Base-by-base conservation (phyloP, 1,140 invertebrate genomes). In the Fopius arisanus region DNA sequence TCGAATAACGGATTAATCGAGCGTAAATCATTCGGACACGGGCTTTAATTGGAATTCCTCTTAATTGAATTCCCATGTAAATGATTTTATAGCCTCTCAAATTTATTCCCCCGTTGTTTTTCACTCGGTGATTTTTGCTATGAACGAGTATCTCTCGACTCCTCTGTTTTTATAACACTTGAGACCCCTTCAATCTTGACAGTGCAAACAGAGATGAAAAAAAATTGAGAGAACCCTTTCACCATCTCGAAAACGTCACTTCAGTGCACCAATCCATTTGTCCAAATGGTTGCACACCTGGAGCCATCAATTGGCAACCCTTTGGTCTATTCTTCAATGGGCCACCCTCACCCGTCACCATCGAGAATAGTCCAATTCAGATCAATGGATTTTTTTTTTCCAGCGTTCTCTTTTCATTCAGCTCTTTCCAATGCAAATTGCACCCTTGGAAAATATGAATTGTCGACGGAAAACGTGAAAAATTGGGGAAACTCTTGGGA, bases 261-360 rank as follows among this genome's bases (percentile, higher is more conserved):
- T 62, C 65, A 67, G 21, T 28, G 51, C 54, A 72, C 70, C 54
- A 76, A 28, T 76, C 70, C 67, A 72, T 72, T 72, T 75, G 74
- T 72, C 70, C 43, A 21, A 33, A 26, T n/a, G 43, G 28, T 71
- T n/a, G 66, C 29, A 73, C 75, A 76, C 75, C 70, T 76, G 75
- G 75, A 21, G 33, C 43, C 48, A 40, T 26, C 62, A 54, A 70
- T 70, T 72, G 70, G 59, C 59, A 72, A 72, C 70, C 70, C 70
- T 65, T 72, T 72, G 33, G 62, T 63, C 59, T 54, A 72, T 63
- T 72, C 59, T 65, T 72, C 70, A 59, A 4, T 33, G 40, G 12
- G n/a, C 43, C 23, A 51, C 40, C 67, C 41, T 51, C 37, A 10
- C 66, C 37, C 66, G 41, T 41, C 23, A 16, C 21, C 16, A n/a